These are phyloP conservation scores for Sacculina carcini DNA, from an alignment of 2,888 invertebrate species.

Conservation along the genomic window DNA sequence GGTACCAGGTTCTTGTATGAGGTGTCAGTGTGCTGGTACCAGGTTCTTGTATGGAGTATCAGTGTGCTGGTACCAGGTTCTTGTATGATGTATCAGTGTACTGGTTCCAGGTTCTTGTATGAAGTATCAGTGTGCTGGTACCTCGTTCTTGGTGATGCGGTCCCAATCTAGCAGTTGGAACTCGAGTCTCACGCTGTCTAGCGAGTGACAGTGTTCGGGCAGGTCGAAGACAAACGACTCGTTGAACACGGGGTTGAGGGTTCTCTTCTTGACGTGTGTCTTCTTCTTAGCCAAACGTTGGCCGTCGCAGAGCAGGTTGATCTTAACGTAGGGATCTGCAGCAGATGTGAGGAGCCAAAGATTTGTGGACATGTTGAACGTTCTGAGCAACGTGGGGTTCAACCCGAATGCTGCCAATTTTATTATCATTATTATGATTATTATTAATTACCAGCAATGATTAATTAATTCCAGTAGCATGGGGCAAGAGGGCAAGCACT, in stretches of 20 bases:
- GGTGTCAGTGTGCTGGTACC: not conserved
- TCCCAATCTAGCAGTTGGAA: slow-evolving; percentile 87
- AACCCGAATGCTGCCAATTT: too few relatives aligned
- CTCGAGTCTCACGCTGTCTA: slow-evolving; percentile 59
- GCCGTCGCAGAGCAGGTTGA: slow-evolving; percentile 87
- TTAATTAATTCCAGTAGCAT: too few relatives aligned
- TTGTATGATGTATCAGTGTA: slow-evolving; percentile 24
- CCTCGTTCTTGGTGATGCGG: slow-evolving; percentile 92
- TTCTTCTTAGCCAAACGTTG: slow-evolving; percentile 96
- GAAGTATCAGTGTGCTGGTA: slow-evolving; percentile 16
- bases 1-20: not conserved
- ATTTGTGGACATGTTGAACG: too few relatives aligned
- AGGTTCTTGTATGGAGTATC: not conserved
- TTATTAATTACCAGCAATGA: too few relatives aligned
- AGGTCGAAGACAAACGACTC: slow-evolving; percentile 96
- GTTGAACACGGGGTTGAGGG: slow-evolving; percentile 92
- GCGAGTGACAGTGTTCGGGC: slow-evolving; percentile 41
- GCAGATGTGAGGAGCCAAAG: slow-evolving; percentile 4
- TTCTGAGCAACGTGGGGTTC: too few relatives aligned
- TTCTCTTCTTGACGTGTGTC: slow-evolving; percentile 93
- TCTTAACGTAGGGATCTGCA: slow-evolving; percentile 82
- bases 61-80: slow-evolving; percentile 42
- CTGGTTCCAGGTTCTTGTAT: not conserved
- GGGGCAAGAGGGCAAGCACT: too few relatives aligned
- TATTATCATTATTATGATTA: too few relatives aligned